Conservation (phyloP, 2,888 invertebrate genomes). For the Tachystola acroxantha region DNA sequence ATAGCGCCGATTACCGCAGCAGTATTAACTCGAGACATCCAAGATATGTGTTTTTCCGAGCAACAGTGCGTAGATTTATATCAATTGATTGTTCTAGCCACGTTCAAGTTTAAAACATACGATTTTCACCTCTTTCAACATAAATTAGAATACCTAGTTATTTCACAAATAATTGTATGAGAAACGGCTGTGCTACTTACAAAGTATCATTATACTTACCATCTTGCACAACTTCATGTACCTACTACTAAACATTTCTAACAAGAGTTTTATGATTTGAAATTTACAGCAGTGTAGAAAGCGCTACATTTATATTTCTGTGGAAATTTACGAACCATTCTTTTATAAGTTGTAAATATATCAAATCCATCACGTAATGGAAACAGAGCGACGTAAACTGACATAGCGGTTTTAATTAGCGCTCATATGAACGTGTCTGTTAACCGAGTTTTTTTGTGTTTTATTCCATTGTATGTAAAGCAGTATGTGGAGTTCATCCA, state of each 20-base stretch:
- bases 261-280: slow-evolving; percentile 9
- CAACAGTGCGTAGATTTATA: not conserved
- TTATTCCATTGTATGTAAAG: slow-evolving; percentile 74
- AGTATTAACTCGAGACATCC: slow-evolving; percentile 19
- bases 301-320: too few species aligned
- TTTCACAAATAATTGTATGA: too few species aligned
- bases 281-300: too few species aligned
- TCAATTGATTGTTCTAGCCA: not conserved
- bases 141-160: too few species aligned
- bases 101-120: not conserved
- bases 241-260: too few species aligned
- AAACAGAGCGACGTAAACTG: slow-evolving; percentile 56
- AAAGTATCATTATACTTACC: too few species aligned
- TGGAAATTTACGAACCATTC: slow-evolving; percentile 12
- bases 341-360: slow-evolving; percentile 44
- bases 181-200: too few species aligned
- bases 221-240: too few species aligned
- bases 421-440: slow-evolving; percentile 60
- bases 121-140: not conserved
- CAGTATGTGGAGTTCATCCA: slow-evolving; percentile 62
- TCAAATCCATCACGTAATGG: slow-evolving; percentile 47
- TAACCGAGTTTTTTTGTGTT: slow-evolving; percentile 46
- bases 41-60: not conserved
- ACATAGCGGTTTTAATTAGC: slow-evolving; percentile 68
- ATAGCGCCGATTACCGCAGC: slow-evolving; percentile 38